Evolutionary conservation across 2,797 vertebrate genomes (phyloP).

Genomic region (Siniperca undulata): DNA sequence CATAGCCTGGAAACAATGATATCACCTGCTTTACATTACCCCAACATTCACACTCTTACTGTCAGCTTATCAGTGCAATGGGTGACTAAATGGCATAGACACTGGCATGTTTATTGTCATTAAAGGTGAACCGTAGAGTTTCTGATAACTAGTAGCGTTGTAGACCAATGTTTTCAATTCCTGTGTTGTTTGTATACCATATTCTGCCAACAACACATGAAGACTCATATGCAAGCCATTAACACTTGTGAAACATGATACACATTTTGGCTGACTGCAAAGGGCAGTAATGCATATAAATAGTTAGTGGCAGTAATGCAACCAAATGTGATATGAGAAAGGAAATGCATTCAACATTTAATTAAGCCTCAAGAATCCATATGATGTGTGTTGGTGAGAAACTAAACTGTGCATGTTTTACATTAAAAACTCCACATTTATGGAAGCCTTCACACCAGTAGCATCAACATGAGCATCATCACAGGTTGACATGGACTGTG

Average conservation of each 20-base stretch:
- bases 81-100: not conserved
- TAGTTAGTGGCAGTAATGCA: not conserved
- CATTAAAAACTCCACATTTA: too few species aligned
- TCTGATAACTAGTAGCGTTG: not conserved
- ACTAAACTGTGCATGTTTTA: too few species aligned
- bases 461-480: too few species aligned
- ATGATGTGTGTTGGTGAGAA: too few species aligned
- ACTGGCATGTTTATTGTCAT: constrained; percentile 1
- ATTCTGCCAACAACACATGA: not conserved
- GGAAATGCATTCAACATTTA: too few species aligned
- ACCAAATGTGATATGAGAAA: not conserved
- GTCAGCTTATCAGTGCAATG: constrained; percentile 1
- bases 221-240: not conserved
- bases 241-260: not conserved
- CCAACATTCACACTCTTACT: not conserved
- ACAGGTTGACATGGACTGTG: too few species aligned
- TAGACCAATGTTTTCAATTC: not conserved
- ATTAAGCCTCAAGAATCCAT: too few species aligned
- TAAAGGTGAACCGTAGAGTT: not conserved
- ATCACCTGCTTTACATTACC: constrained; percentile 23
- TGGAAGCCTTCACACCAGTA: too few species aligned
- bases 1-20: constrained; percentile 25
- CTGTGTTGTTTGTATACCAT: not conserved
- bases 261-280: not conserved
- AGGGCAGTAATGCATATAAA: not conserved